Base-by-base conservation (phyloP, 1,140 invertebrate species). In the Scaptomyza pallida region DNA sequence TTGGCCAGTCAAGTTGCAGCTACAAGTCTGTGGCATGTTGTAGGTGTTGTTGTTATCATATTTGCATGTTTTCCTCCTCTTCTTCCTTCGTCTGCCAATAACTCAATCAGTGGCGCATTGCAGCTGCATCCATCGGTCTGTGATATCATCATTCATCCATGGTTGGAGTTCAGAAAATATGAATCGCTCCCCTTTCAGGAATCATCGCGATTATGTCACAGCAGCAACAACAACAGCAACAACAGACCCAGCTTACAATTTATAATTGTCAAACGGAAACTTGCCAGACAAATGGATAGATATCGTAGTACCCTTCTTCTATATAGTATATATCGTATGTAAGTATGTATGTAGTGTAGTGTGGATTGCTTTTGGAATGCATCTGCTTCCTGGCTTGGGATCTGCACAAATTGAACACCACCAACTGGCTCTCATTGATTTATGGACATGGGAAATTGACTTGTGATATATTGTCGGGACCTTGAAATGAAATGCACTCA, bases 181-280 rank as follows among this genome's bases (percentile, higher is more conserved):
- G 85, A 85, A 86, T 81, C 72, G 67, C n/a, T 74, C 69, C 74
- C 67, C 83, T 85, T 83, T 83, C 62, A 44, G 76, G 69, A 70
- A 81, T 85, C 81, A 86, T 64, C 82, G 82, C 82, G 81, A 85
- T 85, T 85, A 85, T 85, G 81, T 85, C 81, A 85, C 76, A 73
- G 76, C 68, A 52, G 80, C 76, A 72, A 80, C 21, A 30, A n/a
- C n/a, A n/a, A n/a, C n/a, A n/a, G n/a, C n/a, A n/a, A n/a, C n/a
- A n/a, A n/a, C n/a, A n/a, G n/a, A n/a, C n/a, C 61, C 52, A 86
- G 73, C 60, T 85, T 86, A 88, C 81, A 86, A 85, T 85, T 85
- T 85, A 85, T 85, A 85, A 85, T 85, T 85, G 81, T 85, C 81
- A 85, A 55, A 62, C 72, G 61, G 77, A 65, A 59, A 60, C 59